Evolutionary conservation across 92 coral and sea anemone genomes (phyloP), one percentile per base, ranked within the genome.

Genomic region (Diadumene lineata): DNA sequence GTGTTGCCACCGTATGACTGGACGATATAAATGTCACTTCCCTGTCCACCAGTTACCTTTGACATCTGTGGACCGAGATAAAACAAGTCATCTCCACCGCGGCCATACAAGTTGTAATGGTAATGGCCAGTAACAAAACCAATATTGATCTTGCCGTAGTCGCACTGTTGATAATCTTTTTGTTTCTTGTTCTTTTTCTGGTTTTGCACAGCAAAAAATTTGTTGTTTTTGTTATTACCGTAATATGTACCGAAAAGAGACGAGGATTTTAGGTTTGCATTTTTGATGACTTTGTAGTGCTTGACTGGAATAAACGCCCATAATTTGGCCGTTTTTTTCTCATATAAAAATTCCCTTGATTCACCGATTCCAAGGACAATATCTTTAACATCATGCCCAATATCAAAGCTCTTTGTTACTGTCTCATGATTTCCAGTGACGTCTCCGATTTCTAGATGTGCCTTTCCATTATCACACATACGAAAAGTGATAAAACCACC

Each of bases 61-160:
- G 81, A 55, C 66, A 79, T 67, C 56, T 84, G 75, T 0, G 89
- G 89, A 53, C 89, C 89, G 18, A 84, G 81, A n/a, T 79, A 84
- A 55, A 84, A 84, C 0, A 74, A 78, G 50, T 84, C 89, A 3
- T 64, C 61, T 23, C 89, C 89, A 56, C 89, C 89, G 21, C 89
- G 66, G 9, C 89, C 89, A 31, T 84, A 84, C 60, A 84, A 55
- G 56, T 84, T 73, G 72, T 84, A 84, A 30, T 79, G 84, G 33
- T 84, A 84, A 32, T 84, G 73, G 17, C 89, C 89, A 10, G 74
- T 60, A 0, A 64, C 58, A 51, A 77, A 69, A n/a, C 51, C 56
- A 29, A 83, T 28, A 16, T 75, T 30, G 43, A 31, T 38, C 23
- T 62, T 62, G 29, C 68, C 68, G 18, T 62, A 62, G 51, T 76